Conservation (phyloP, 2,888 invertebrate genomes). For the Apamea crenata region DNA sequence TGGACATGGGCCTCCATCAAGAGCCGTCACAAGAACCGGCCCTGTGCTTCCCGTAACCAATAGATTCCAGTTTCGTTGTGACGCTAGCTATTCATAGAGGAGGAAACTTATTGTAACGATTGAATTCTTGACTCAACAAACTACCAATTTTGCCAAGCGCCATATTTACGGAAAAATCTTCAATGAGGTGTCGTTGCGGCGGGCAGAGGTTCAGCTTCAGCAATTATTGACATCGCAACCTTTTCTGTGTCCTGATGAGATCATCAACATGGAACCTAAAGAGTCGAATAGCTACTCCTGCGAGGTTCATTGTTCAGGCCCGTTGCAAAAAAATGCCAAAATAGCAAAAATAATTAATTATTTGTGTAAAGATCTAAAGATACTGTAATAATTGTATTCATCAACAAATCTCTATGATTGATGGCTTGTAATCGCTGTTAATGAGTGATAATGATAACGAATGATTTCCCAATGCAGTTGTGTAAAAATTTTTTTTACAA, state of each 20-base stretch:
- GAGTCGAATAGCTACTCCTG: neutral
- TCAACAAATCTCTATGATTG: slow-evolving; percentile 48
- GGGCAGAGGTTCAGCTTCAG: neutral
- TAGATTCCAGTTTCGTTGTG: neutral
- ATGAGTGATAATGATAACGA: slow-evolving; percentile 42
- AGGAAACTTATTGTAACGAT: neutral
- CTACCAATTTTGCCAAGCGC: neutral
- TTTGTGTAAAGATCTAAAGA: neutral
- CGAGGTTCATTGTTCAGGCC: neutral
- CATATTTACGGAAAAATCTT: neutral
- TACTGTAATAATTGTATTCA: slow-evolving; percentile 17
- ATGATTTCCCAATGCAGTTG: slow-evolving; percentile 22
- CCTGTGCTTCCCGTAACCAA: neutral
- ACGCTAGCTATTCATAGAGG: neutral
- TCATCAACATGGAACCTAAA: neutral
- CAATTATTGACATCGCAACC: neutral
- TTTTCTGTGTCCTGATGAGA: neutral
- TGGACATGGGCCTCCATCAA: neutral
- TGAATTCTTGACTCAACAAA: neutral
- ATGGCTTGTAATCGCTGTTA: slow-evolving; percentile 34
- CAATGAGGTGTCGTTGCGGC: neutral
- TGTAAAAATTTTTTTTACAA: too few species aligned
- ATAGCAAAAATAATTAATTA: neutral
- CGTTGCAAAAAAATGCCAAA: neutral
- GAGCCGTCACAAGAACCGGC: neutral